phyloP scores from a whole-genome alignment of 2,113 vertebrate genomes.

The Ornithorhynchus anatinus region DNA sequence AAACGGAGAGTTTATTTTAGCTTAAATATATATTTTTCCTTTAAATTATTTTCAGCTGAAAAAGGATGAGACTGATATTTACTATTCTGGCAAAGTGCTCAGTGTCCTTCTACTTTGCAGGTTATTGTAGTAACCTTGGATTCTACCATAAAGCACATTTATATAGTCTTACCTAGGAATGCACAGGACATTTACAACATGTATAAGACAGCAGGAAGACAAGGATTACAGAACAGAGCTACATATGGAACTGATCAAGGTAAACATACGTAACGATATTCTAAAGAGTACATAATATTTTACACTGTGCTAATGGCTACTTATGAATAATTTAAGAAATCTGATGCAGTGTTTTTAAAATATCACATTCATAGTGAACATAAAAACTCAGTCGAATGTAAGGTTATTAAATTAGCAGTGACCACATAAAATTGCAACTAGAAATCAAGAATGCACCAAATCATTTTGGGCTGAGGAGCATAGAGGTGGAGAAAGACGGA shows the following conservation, averaged over 20 bases:
- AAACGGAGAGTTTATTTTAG: slow-evolving; percentile 29
- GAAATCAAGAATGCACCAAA: not conserved
- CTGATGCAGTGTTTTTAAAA: not conserved
- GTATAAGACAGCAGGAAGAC: not conserved
- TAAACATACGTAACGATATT: not conserved
- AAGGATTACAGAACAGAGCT: not conserved
- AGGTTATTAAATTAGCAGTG: not conserved
- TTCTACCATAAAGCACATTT: slow-evolving; percentile 1
- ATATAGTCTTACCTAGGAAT: not conserved
- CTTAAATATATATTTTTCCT: slow-evolving; percentile 37
- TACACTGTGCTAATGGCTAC: not conserved
- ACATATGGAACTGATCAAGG: not conserved
- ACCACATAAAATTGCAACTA: not conserved
- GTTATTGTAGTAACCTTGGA: slow-evolving; percentile 29
- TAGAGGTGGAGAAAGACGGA: not conserved
- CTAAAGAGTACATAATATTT: not conserved
- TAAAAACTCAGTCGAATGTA: not conserved
- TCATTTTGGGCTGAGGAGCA: fast-evolving
- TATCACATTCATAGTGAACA: not conserved
- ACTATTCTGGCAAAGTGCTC: slow-evolving; percentile 22
- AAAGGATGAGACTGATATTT: slow-evolving; percentile 13
- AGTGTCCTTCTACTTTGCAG: not conserved
- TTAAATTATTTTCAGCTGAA: slow-evolving; percentile 16
- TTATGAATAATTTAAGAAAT: not conserved
- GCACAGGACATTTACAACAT: not conserved